phyloP scores from a whole-genome alignment of 2,113 vertebrate genomes.

The Vimba vimba region DNA sequence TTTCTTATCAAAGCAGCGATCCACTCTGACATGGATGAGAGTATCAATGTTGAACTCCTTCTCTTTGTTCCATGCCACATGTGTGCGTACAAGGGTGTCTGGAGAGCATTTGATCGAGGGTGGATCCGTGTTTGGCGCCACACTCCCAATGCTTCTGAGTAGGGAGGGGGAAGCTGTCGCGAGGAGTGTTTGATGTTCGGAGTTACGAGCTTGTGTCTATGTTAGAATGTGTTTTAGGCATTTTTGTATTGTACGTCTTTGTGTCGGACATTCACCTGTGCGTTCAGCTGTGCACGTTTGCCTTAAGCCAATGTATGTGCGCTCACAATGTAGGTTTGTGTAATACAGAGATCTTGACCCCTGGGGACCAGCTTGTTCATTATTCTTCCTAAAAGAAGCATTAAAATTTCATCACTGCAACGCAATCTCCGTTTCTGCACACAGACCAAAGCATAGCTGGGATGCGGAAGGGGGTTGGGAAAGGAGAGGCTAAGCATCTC shows the following conservation, averaged over 20 bases:
- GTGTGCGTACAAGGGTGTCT: conserved; percentile 59
- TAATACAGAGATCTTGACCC: conserved; percentile 65
- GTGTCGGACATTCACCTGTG: conserved; percentile 24
- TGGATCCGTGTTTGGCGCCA: conserved; percentile 28
- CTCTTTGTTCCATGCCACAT: conserved; percentile 69
- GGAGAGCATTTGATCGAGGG: conserved; percentile 31
- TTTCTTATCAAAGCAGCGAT: conserved; percentile 2
- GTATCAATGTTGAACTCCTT: conserved; percentile 61
- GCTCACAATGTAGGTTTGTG: conserved; percentile 35
- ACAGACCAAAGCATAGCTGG: conserved; percentile 62
- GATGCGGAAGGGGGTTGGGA: conserved; percentile 51
- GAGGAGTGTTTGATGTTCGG: conserved; percentile 21
- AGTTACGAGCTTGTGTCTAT: conserved; percentile 26
- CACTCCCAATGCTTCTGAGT: background rate
- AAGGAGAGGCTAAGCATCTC: conserved; percentile 63
- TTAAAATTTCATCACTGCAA: conserved; percentile 87
- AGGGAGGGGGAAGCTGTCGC: conserved; percentile 19
- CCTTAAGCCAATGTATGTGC: background rate
- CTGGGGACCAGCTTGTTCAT: conserved; percentile 77
- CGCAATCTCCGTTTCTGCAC: conserved; percentile 72
- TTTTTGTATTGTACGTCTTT: background rate
- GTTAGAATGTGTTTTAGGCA: background rate
- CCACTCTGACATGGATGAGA: conserved; percentile 39
- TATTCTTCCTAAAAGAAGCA: conserved; percentile 84
- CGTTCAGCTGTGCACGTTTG: background rate